Conservation (phyloP, 2,888 invertebrate genomes). For the Heliothis peltigera region DNA sequence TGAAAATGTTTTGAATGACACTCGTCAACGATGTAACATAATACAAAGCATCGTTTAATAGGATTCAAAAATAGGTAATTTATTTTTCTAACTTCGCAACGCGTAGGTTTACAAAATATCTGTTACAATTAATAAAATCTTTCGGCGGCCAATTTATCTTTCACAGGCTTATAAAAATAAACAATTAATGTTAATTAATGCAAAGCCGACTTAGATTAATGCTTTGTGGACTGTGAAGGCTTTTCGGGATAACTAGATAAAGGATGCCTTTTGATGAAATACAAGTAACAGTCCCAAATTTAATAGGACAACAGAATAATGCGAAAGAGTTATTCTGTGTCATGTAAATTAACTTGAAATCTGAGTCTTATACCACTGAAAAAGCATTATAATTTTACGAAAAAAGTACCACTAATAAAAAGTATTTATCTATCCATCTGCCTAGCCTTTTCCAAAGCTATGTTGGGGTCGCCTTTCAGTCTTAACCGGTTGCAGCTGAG, state of each 20-base stretch:
- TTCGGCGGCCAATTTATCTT: constrained; percentile 26
- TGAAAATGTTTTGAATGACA: neutral
- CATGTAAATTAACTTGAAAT: neutral
- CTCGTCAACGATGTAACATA: neutral
- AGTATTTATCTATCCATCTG: too few species aligned
- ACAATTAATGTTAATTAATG: constrained; percentile 66
- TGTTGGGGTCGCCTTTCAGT: too few species aligned
- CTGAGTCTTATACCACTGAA: neutral
- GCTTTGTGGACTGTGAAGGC: constrained; percentile 40
- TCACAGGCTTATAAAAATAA: constrained; percentile 41
- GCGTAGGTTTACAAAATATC: neutral
- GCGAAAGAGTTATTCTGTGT: neutral
- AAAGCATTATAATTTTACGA: neutral
- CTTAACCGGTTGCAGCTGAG: too few species aligned
- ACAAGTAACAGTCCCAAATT: neutral
- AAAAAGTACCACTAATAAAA: too few species aligned
- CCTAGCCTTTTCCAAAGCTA: too few species aligned
- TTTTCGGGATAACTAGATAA: constrained; percentile 37
- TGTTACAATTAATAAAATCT: constrained; percentile 9
- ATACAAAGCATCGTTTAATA: neutral
- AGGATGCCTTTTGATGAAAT: constrained; percentile 22
- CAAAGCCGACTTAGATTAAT: constrained; percentile 60
- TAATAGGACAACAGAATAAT: constrained; percentile 3
- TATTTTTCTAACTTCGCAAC: neutral
- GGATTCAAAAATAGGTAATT: too few species aligned